Evolutionary conservation across 2,888 invertebrate genomes (phyloP).

Genomic region (Eumerus sabulonum): DNA sequence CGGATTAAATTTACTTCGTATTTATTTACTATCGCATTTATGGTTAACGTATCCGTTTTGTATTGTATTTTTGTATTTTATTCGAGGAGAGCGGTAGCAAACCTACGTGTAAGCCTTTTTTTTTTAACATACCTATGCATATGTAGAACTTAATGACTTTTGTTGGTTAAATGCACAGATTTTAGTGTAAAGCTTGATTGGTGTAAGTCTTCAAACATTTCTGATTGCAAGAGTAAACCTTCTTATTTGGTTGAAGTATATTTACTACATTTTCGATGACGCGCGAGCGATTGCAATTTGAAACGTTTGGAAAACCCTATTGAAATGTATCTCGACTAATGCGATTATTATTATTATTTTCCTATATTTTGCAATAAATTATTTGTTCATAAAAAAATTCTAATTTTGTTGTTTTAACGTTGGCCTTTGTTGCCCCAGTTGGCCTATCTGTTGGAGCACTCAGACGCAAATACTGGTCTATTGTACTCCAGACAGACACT

Average conservation of each 20-base stretch:
- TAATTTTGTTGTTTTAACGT: too few species aligned
- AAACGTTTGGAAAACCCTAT: slow-evolving; percentile 53
- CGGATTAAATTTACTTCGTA: slow-evolving; percentile 53
- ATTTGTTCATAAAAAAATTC: slow-evolving; percentile 34
- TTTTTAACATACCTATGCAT: not conserved
- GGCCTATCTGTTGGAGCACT: too few species aligned
- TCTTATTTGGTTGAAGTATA: slow-evolving; percentile 15
- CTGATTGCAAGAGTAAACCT: slow-evolving; percentile 52
- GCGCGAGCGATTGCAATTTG: slow-evolving; percentile 53
- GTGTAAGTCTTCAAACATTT: slow-evolving; percentile 55
- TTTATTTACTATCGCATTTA: slow-evolving; percentile 35
- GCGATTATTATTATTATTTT: slow-evolving; percentile 28
- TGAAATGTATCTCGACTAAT: not conserved
- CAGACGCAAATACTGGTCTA: too few species aligned
- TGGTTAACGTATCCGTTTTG: slow-evolving; percentile 13
- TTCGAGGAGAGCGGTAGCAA: not conserved
- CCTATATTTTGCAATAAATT: slow-evolving; percentile 52
- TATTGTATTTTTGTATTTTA: slow-evolving; percentile 13
- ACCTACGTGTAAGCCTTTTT: not conserved
- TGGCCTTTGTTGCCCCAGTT: too few species aligned
- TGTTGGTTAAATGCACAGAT: not conserved
- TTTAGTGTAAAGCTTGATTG: slow-evolving; percentile 5
- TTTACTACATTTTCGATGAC: slow-evolving; percentile 46
- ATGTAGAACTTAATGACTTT: not conserved
- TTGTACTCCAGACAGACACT: too few species aligned